phyloP scores from a whole-genome alignment of 1,140 invertebrate species.

The Rhopalosiphum maidis region DNA sequence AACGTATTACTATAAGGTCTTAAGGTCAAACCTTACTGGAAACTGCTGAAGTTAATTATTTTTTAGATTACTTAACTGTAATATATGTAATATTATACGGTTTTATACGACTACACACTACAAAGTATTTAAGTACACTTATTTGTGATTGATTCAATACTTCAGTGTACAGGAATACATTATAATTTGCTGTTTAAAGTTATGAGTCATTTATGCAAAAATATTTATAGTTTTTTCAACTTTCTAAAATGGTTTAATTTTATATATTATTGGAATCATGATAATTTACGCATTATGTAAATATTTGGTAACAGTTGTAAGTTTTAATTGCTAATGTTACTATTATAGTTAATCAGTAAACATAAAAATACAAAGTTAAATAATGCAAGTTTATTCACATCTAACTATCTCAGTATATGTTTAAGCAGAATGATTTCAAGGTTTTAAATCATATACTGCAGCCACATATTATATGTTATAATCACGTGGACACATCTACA shows the following conservation, averaged over 20 bases:
- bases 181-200: neutral
- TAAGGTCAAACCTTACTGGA: conserved; percentile 24
- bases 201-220: neutral
- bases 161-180: neutral
- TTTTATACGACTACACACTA: neutral
- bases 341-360: neutral
- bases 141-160: neutral
- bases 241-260: conserved; percentile 13
- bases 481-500: neutral
- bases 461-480: neutral
- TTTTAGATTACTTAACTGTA: conserved; percentile 29
- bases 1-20: neutral
- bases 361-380: neutral
- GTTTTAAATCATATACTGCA: neutral
- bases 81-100: neutral
- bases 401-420: neutral
- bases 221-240: conserved; percentile 7
- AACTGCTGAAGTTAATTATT: neutral
- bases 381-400: conserved; percentile 11
- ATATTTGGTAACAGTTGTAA: neutral
- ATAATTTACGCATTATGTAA: neutral
- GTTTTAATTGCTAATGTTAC: neutral
- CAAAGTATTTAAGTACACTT: neutral
- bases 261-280: neutral
- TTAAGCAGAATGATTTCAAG: neutral